Base-by-base conservation (phyloP, 1,140 invertebrate species). In the Drosophila erecta region DNA sequence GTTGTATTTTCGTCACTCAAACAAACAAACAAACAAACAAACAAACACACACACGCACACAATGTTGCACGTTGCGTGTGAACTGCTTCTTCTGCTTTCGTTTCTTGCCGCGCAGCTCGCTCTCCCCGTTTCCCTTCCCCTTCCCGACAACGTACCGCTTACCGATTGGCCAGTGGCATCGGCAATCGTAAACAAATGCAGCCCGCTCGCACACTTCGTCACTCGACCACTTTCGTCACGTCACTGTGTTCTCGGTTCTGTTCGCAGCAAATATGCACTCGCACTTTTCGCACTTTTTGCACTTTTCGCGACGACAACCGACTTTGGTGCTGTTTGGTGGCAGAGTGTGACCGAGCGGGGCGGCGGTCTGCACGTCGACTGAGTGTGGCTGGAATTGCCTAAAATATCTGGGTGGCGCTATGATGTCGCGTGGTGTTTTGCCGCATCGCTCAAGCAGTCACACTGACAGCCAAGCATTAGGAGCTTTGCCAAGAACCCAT, bases 1-100 rank as follows among this genome's bases (percentile, higher is more conserved):
- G 79, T 81, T 81, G 75, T 84, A 72, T 67, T 79, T 58, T 55
- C 49, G 56, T 27, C 62, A 60, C 62, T 20, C 50, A 54, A 67
- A 70, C 64, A 71, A 56, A 66, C 44, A 62, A 58, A 66, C 65
- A 66, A 65, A 35, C 47, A 56, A 24, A 24, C 49, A 53, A 66
- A 69, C 62, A 67, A 55, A 65, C 44, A 55, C 47, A 59, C 37
- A 20, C 37, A 20, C 35, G 44, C 17, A 44, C 56, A 56, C 59
- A 24, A 12, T 54, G 51, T 65, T 62, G 56, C 37, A 38, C 43
- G 15, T 15, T 56, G 56, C 37, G 60, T 47, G 33, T 44, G 51
- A 6, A 3, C 43, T 46, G n/a, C 8, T 7, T 15, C 15, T 7
- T 27, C 30, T 12, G 35, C 57, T 37, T 14, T 38, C 37, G 37